Base-by-base conservation (phyloP, 2,888 invertebrate species). In the Steinernema scapterisci region DNA sequence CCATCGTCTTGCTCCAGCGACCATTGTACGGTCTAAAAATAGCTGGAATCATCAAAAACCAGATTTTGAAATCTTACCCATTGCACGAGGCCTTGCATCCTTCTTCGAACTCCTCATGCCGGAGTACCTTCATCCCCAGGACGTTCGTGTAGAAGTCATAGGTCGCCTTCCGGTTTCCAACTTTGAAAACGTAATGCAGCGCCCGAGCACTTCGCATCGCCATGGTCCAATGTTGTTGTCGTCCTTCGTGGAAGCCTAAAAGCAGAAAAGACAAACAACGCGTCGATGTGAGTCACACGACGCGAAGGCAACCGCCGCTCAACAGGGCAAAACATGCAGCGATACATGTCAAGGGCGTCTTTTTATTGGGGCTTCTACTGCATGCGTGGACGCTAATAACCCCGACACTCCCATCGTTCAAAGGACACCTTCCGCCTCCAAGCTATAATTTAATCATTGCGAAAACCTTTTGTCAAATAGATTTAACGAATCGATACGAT, bases 1-100 rank as follows among this genome's bases (percentile, higher is more conserved):
- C 91, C 97, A 99, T 99, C 0, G 97, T 97, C 90, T 99, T 99
- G 88, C 96, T 96, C 99, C 99, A 99, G 82, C 94, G 92, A 85
- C 95, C 95, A 84, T 94, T 94, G 87, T 97, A 97, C 0, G 96
- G 96, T n/a, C 96, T 95, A 87, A 72, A 81, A 63, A 5, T 25
- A 1, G 9, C 21, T 11, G 43, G 46, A 31, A n/a, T 5, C 48
- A 48, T 19, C 13, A 19, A 2, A 48, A 48, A 2, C 3, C 48
- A 3, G 48, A 5, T 48, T 48, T 16, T 48, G 6, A n/a, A n/a
- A 13, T 11, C 88, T 88, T 90, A 95, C 95, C 97, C 97, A 91
- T 97, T 97, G 88, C 97, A 99, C 71, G 94, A 91, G 23, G 97
- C 97, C 87, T 95, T 94, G 89, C 97, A 99, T 0, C 96, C 97